Evolutionary conservation across 2,888 invertebrate species (phyloP), one percentile per base, ranked within the genome.

Genomic region (Cerastis leucographa): DNA sequence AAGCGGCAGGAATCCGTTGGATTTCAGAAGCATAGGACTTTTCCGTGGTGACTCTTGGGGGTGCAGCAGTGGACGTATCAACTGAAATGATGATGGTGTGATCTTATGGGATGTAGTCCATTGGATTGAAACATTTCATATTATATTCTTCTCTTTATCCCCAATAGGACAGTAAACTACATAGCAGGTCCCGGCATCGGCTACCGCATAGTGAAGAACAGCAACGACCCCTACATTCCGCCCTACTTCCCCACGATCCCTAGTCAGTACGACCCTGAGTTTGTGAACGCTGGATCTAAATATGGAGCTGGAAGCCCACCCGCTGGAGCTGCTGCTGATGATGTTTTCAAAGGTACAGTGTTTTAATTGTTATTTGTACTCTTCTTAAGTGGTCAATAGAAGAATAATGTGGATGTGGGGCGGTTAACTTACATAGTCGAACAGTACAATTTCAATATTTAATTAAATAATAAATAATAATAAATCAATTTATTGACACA

Each of bases 121-220:
- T 54, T 12, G 11, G 4, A 12, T 19, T 35, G 11, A 61, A 35
- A 35, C 11, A 35, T 12, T 51, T n/a, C 5, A 17, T 44, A 25
- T 7, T 0, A 22, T 54, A 44, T 22, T n/a, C 0, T 62, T 25
- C 19, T 5, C 0, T 2, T 22, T 44, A 17, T 29, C n/a, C 6
- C 2, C 40, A n/a, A 68, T 90, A 97, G 97, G 84, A 98, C 98
- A 0, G 98, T 98, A 0, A 97, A 98, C 92, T 98, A 98, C 92
- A 98, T 98, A 85, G 98, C 98, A 0, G 98, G 98, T 0, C 98
- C 98, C 0, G 98, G 97, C 22, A 98, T 98, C 67, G 98, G 98
- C 0, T 98, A 98, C 90, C 97, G 98, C 64, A 97, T 98, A 5
- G 95, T 98, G 17, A 97, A 98, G 92, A 98, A 97, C 86, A 97